Evolutionary conservation across 2,888 invertebrate genomes (phyloP).

Genomic region (Pycnomerus fuliginosus): DNA sequence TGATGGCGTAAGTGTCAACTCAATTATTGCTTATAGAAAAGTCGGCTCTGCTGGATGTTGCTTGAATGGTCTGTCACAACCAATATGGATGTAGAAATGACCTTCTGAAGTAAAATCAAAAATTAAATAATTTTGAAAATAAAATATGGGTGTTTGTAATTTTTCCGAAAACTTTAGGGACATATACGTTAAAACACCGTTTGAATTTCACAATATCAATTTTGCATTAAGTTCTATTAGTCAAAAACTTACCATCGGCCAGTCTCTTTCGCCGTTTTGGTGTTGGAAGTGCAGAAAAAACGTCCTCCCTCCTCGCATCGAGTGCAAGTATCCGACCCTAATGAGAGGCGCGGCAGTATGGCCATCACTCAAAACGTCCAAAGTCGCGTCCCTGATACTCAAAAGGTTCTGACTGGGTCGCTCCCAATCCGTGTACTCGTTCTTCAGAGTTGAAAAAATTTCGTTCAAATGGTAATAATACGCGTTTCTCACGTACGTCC

Average conservation of each 20-base stretch:
- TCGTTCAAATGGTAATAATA: conserved; percentile 95
- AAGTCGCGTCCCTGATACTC: conserved; percentile 80
- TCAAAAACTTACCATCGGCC: conserved; percentile 67
- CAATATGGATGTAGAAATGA: no score
- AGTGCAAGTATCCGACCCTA: conserved; percentile 77
- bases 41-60: no score
- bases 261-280: conserved; percentile 78
- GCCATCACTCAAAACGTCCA: conserved; percentile 88
- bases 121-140: no score
- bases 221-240: neutral
- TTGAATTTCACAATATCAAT: neutral
- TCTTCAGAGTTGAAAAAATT: conserved; percentile 87
- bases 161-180: no score
- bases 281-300: conserved; percentile 89
- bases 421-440: conserved; percentile 97
- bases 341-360: conserved; percentile 86
- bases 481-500: conserved; percentile 92
- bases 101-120: no score
- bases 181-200: no score
- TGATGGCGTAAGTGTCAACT: no score
- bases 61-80: no score
- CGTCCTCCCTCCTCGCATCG: conserved; percentile 74
- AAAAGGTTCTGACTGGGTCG: conserved; percentile 82
- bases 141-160: no score
- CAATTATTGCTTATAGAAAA: no score